phyloP scores from a whole-genome alignment of 2,797 vertebrate genomes.

The Melanotaenia maccullochi region DNA sequence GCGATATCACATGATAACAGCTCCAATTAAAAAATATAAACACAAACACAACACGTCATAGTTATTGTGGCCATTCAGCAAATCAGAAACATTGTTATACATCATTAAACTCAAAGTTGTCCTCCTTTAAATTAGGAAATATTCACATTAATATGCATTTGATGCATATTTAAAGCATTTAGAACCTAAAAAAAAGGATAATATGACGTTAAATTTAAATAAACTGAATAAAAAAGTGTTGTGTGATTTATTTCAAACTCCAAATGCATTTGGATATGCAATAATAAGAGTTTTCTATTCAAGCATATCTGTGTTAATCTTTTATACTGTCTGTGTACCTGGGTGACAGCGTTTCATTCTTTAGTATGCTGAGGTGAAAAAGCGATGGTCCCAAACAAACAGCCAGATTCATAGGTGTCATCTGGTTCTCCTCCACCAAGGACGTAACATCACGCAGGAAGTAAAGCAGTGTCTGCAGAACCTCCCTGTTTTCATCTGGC shows the following conservation, averaged over 20 bases:
- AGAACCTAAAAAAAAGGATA: neutral
- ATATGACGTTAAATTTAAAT: too few relatives aligned
- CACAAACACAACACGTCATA: neutral
- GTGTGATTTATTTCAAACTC: too few relatives aligned
- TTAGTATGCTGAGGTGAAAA: conserved; percentile 95
- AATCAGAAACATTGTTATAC: neutral
- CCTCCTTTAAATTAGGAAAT: too few relatives aligned
- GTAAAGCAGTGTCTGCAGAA: conserved; percentile 91
- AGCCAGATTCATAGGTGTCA: conserved; percentile 97
- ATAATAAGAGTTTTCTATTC: neutral
- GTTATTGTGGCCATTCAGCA: neutral
- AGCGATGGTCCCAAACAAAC: conserved; percentile 97
- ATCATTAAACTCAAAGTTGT: too few relatives aligned
- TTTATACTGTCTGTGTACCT: conserved; percentile 75
- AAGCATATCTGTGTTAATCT: conserved; percentile 11
- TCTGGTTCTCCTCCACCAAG: conserved; percentile 95
- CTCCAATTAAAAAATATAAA: neutral
- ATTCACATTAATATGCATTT: neutral
- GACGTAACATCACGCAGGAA: conserved; percentile 92
- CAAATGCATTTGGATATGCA: neutral
- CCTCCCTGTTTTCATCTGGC: conserved; percentile 96
- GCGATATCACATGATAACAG: neutral
- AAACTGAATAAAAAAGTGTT: too few relatives aligned
- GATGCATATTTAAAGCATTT: neutral
- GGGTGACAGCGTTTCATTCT: conserved; percentile 91